Conservation (phyloP, 2,888 invertebrate species). For the Zhuqinia jingwanae region DNA sequence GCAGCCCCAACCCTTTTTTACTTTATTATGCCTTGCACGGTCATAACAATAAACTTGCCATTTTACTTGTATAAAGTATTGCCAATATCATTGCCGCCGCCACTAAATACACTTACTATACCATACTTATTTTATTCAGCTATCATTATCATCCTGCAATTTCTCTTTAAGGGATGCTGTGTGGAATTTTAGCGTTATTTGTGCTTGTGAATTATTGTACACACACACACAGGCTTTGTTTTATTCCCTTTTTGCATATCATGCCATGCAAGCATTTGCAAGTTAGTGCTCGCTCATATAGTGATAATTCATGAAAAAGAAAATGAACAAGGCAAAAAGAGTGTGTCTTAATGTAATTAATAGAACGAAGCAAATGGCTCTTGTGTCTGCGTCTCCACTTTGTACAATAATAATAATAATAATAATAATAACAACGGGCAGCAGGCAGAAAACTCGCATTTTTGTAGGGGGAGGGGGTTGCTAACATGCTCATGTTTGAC, state of each 20-base stretch:
- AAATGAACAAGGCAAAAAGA: no score
- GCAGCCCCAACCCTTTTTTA: background rate
- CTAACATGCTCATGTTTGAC: background rate
- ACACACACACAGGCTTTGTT: slow-evolving; percentile 2
- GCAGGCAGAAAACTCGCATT: no score
- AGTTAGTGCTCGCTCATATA: no score
- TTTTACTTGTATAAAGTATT: background rate
- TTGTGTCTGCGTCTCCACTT: background rate
- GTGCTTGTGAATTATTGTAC: background rate
- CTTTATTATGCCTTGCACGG: background rate
- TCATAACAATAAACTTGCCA: background rate
- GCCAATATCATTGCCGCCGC: background rate
- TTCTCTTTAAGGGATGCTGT: background rate
- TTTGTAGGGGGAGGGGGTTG: no score
- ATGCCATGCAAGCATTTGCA: no score
- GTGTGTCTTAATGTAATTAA: slow-evolving; percentile 60
- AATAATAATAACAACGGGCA: background rate
- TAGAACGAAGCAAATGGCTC: slow-evolving; percentile 47
- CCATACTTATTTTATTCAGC: no score
- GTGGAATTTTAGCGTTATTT: no score
- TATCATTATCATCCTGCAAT: slow-evolving; percentile 5
- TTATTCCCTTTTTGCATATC: no score
- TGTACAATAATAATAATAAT: no score
- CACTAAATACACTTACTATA: no score
- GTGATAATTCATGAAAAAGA: no score